These are phyloP conservation scores for Bicyclus anynana DNA, from an alignment of 1,140 invertebrate species.

Conservation along the genomic window DNA sequence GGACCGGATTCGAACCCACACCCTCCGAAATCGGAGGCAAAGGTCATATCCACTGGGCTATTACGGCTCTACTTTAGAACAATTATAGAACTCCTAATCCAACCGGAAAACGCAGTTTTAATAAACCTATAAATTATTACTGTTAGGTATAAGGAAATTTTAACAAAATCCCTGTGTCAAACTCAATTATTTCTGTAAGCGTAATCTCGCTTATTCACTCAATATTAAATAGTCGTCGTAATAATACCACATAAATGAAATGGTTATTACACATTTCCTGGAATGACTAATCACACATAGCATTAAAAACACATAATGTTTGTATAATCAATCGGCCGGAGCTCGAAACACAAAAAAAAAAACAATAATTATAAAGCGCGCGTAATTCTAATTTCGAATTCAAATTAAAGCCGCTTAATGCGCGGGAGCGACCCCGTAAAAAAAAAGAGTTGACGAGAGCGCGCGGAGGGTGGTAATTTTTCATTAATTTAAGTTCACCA, in stretches of 20 bases:
- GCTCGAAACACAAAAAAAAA: constrained; percentile 65
- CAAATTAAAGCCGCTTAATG: constrained; percentile 78
- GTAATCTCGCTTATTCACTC: no score
- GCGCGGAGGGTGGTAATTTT: constrained; percentile 76
- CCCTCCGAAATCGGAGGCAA: no score
- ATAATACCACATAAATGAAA: background rate
- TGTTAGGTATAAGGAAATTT: no score
- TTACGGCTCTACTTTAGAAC: no score
- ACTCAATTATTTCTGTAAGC: no score
- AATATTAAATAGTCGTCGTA: background rate
- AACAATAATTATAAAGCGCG: constrained; percentile 76
- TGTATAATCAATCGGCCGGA: constrained; percentile 55
- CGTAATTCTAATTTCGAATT: constrained; percentile 78
- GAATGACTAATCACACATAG: constrained; percentile 20
- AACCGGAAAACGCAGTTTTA: no score
- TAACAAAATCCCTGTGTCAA: no score
- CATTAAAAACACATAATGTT: constrained; percentile 28
- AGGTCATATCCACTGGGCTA: no score
- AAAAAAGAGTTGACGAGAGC: constrained; percentile 76
- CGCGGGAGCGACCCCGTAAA: constrained; percentile 74
- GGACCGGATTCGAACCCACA: no score
- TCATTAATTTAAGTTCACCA: constrained; percentile 77
- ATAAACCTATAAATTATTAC: no score
- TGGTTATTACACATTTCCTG: constrained; percentile 7
- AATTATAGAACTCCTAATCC: no score